Evolutionary conservation across 2,113 vertebrate species (phyloP), one percentile per base, ranked within the genome.

Genomic region (Rhinogobius similis): DNA sequence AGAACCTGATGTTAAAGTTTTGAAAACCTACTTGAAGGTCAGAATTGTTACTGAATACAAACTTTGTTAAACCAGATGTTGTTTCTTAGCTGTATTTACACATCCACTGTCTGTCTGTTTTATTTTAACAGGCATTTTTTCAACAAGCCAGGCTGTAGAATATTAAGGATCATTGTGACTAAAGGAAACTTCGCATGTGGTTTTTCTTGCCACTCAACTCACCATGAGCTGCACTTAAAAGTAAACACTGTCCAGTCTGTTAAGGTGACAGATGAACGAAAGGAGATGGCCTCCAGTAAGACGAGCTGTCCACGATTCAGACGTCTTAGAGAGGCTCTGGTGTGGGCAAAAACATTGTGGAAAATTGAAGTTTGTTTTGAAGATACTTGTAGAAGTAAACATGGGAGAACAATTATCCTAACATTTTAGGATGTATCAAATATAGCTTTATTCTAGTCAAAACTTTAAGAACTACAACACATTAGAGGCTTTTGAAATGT

Each of bases 1-100:
- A 87, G 97, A 98, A 75, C 95, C 97, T 24, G 98, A 99, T 85
- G 85, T 94, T 83, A 99, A 99, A 92, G 95, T 99, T 72, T 95
- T 99, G 88, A 99, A 99, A 87, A 98, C 93, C 91, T 99, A 99
- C 93, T 94, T 99, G 79, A 99, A 99, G 97, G 98, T 99, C 84
- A 0, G n/a, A 59, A 24, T 7, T 23, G 1, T 8, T 23, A 5
- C n/a, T 20, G 0, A 62, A 10, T 41, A 62, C 21, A 26, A 23
- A 4, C 12, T 1, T 8, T n/a, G 12, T 10, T 68, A 10, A 2
- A 18, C 5, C 23, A 8, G 5, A 2, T 10, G 12, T 52, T 23
- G 21, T 3, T n/a, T 50, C 20, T 20, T 46, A 1, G 9, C 32
- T 11, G 32, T 1, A 21, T 1, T 0, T 6, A 26, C 26, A n/a